Base-by-base conservation (phyloP, 2,797 vertebrate genomes). In the Phalanger gymnotis region DNA sequence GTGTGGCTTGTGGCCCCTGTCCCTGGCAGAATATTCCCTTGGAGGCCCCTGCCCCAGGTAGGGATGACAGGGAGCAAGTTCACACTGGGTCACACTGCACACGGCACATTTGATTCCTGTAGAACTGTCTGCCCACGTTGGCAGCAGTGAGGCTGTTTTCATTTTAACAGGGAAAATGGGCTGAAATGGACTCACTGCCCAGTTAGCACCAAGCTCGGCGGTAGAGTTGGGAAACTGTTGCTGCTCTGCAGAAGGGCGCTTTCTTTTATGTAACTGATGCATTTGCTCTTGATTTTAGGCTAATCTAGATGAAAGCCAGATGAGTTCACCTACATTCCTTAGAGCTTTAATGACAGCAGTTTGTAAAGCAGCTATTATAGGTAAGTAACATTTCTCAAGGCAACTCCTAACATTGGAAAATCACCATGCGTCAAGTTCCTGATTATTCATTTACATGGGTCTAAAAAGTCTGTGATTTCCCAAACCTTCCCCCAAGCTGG, bases 261-360 rank as follows among this genome's bases (percentile, higher is more conserved):
- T 97, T 94, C 40, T 10, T 27, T 87, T 51, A 11, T 87, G 9
- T 97, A 97, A 98, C 94, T 55, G 28, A 3, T 95, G 73, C 53
- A 0, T 97, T 96, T 98, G 3, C 96, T 98, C 94, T 98, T 89
- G 87, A 30, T 98, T 98, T 91, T 98, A 99, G 99, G 99, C 99
- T 95, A 99, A 99, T 98, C 99, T 99, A 92, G 99, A 99, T 91
- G 99, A 99, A 96, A 99, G 98, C 98, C 99, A 99, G 98, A 99
- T 99, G 99, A 99, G 99, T 99, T 99, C 99, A 96, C 99, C 99
- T 97, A 98, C 99, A 97, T 99, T 99, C 99, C 99, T 99, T 98
- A 99, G 99, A 99, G 99, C 99, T 99, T 98, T 99, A 99, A 99
- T 99, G 99, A 99, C 99, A 92, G 99, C 99, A 56, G 99, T 99